Evolutionary conservation across 1,140 invertebrate species (phyloP).

Genomic region (Plectrocnemia conspersa): DNA sequence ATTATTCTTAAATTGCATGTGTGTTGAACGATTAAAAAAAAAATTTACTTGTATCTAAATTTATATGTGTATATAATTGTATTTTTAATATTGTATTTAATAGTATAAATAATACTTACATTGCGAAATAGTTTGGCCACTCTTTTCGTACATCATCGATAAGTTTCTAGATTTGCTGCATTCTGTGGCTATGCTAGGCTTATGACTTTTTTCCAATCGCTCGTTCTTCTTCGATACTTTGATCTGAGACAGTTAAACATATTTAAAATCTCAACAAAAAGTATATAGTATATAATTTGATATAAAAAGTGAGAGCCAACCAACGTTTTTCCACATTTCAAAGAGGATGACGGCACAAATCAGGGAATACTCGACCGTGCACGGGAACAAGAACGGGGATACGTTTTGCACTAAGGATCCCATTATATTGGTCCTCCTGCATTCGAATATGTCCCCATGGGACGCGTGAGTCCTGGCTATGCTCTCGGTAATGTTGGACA

Average conservation of each 20-base stretch:
- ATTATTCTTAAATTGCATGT: no score
- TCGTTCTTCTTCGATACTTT: slow-evolving; percentile 42
- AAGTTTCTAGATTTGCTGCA: slow-evolving; percentile 45
- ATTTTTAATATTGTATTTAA: no score
- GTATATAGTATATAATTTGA: slow-evolving; percentile 34
- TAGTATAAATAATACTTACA: no score
- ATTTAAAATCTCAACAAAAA: no score
- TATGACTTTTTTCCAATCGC: neutral
- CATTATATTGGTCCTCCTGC: slow-evolving; percentile 55
- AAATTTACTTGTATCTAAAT: no score
- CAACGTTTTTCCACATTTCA: slow-evolving; percentile 75
- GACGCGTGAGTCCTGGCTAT: no score
- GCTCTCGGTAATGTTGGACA: no score
- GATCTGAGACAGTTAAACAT: slow-evolving; percentile 33
- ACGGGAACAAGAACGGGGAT: slow-evolving; percentile 83
- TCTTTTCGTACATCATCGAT: slow-evolving; percentile 49
- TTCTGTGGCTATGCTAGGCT: neutral
- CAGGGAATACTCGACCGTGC: slow-evolving; percentile 81
- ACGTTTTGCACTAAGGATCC: slow-evolving; percentile 72
- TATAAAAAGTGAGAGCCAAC: slow-evolving; percentile 30
- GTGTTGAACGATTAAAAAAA: no score
- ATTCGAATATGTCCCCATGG: slow-evolving; percentile 37
- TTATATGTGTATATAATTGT: no score
- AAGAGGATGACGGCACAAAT: slow-evolving; percentile 81
- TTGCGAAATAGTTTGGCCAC: slow-evolving; percentile 43